A percentile compares a stretch with the other conserved stretches of the same genome.
Conservation (phyloP, 2,797 vertebrate species). For the Sciaenops ocellatus region DNA sequence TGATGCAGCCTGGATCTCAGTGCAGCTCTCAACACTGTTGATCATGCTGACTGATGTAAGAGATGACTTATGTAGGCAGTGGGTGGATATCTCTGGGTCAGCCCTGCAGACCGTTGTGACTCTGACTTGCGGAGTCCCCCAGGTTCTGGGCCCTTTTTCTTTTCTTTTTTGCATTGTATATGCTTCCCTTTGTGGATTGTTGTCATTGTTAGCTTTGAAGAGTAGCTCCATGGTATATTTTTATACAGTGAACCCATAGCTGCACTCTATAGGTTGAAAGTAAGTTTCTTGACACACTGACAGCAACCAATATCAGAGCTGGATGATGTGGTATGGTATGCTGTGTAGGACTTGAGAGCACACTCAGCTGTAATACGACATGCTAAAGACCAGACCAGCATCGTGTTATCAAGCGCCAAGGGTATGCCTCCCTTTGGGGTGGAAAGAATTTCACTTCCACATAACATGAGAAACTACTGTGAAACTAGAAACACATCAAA, state of each 20-base stretch:
- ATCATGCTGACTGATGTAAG: not conserved
- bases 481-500: no score
- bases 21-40: not conserved
- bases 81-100: not conserved
- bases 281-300: no score
- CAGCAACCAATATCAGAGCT: no score
- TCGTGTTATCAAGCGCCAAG: no score
- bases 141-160: not conserved
- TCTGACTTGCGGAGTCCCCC: not conserved
- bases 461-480: no score
- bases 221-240: not conserved
- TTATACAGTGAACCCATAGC: not conserved
- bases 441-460: no score
- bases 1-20: conserved; percentile 4
- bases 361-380: no score
- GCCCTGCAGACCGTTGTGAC: not conserved
- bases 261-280: not conserved
- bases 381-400: no score
- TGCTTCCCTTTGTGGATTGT: not conserved
- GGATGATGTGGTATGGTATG: no score
- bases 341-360: no score
- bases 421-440: no score
- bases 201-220: not conserved
- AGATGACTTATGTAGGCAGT: not conserved
- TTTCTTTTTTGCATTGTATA: not conserved